Evolutionary conservation across 2,888 invertebrate species (phyloP).

Genomic region (Gasteruption jaculator): DNA sequence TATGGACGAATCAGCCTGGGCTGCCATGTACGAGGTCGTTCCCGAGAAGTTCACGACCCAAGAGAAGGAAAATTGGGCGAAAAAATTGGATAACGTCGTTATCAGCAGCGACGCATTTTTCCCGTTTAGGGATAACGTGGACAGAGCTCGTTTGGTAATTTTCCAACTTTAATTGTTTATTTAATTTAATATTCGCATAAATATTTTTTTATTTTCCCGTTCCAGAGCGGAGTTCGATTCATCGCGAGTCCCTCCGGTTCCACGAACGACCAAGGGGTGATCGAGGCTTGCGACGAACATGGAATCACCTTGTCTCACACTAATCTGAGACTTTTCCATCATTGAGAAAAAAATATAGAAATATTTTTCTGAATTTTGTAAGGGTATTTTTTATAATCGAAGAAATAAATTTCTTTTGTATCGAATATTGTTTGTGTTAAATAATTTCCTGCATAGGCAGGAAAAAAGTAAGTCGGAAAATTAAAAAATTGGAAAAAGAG

Average conservation of each 20-base stretch:
- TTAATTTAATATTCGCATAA: too few species aligned
- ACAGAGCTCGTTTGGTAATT: constrained; percentile 80
- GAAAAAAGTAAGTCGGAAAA: too few species aligned
- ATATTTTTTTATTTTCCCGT: too few species aligned
- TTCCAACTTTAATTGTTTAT: constrained; percentile 8
- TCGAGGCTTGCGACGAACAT: constrained; percentile 89
- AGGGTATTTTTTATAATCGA: too few species aligned
- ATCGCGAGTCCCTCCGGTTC: constrained; percentile 94
- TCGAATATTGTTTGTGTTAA: too few species aligned
- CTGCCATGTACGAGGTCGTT: constrained; percentile 67
- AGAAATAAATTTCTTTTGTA: too few species aligned
- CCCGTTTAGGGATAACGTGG: constrained; percentile 96
- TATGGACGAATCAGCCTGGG: constrained; percentile 73
- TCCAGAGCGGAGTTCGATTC: constrained; percentile 88
- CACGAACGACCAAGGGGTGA: constrained; percentile 85
- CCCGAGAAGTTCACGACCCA: constrained; percentile 68
- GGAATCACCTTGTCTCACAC: constrained; percentile 85
- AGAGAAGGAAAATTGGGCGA: constrained; percentile 67
- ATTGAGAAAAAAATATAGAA: constrained; percentile 55
- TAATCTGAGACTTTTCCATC: constrained; percentile 89
- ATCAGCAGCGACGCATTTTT: constrained; percentile 97
- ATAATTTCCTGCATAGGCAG: too few species aligned
- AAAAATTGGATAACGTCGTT: constrained; percentile 70
- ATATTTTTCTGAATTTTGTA: too few species aligned
- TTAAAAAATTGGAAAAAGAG: too few species aligned